These are phyloP conservation scores for Colletes latitarsis DNA, from an alignment of 1,140 invertebrate genomes.

Conservation along the genomic window DNA sequence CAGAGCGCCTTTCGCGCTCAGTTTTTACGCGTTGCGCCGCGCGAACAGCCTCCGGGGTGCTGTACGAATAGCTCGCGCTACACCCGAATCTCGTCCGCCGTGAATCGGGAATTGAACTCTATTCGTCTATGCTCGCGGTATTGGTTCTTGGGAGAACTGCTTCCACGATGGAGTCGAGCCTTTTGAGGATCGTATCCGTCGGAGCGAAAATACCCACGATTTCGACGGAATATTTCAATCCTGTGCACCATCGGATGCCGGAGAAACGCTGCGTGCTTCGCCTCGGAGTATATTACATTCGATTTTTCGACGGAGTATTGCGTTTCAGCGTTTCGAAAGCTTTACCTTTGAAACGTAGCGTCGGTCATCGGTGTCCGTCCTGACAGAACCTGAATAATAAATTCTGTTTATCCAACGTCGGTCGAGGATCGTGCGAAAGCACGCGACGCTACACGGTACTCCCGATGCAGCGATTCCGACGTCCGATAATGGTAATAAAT, in stretches of 20 bases:
- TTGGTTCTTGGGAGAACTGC: not conserved
- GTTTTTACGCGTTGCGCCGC: too few species aligned
- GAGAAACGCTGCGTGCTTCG: not conserved
- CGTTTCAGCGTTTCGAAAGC: too few species aligned
- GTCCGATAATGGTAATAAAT: too few species aligned
- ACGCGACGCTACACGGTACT: not conserved
- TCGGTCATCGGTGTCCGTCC: too few species aligned
- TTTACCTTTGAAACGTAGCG: too few species aligned
- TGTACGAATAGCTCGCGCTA: not conserved
- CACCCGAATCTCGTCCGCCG: not conserved
- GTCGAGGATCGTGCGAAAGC: not conserved
- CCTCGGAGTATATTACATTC: constrained; percentile 22
- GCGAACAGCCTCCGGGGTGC: constrained; percentile 9
- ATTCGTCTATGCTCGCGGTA: not conserved
- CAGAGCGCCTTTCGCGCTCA: not conserved
- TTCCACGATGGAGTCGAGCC: not conserved
- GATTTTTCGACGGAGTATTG: not conserved
- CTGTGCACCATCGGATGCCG: not conserved
- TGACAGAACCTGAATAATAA: too few species aligned
- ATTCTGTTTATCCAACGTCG: not conserved
- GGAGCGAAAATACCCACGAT: not conserved
- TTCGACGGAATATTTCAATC: constrained; percentile 18
- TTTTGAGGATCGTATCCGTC: not conserved
- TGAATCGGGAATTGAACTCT: constrained; percentile 14
- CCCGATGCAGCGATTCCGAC: too few species aligned